Conservation (phyloP, 2,888 invertebrate genomes). For the Sinodicranocentrus sp. region DNA sequence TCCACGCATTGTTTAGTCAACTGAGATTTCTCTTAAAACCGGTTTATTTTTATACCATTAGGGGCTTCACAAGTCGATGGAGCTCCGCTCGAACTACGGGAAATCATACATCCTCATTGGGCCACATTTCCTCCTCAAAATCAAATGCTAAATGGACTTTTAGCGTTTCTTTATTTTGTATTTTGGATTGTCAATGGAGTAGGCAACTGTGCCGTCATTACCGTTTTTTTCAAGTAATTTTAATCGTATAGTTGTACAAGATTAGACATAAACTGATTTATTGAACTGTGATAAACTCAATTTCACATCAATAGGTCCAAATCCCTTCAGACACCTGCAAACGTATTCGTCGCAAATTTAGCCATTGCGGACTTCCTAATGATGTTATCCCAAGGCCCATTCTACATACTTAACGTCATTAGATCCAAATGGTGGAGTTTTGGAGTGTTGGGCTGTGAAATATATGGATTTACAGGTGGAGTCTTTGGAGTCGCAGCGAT, state of each 20-base stretch:
- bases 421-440: conserved; percentile 76
- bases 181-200: conserved; percentile 60
- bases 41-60: conserved; percentile 26
- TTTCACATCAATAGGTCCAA: conserved; percentile 36
- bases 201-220: conserved; percentile 78
- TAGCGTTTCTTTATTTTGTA: conserved; percentile 74
- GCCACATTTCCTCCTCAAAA: conserved; percentile 77
- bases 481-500: conserved; percentile 61
- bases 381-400: conserved; percentile 77
- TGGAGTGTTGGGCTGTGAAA: conserved; percentile 76
- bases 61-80: conserved; percentile 67
- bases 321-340: conserved; percentile 77
- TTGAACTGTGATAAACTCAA: neutral
- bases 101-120: conserved; percentile 77
- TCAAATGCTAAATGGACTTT: conserved; percentile 77
- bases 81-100: conserved; percentile 76
- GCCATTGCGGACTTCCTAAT: conserved; percentile 79
- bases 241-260: neutral
- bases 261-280: neutral
- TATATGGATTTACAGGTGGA: conserved; percentile 64
- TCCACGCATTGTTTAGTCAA: no score
- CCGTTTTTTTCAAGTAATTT: conserved; percentile 55
- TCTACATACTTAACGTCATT: conserved; percentile 78
- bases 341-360: conserved; percentile 79
- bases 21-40: no score